Evolutionary conservation across 1,140 invertebrate species (phyloP), one percentile per base, ranked within the genome.

Genomic region (Eubasilissa regina): DNA sequence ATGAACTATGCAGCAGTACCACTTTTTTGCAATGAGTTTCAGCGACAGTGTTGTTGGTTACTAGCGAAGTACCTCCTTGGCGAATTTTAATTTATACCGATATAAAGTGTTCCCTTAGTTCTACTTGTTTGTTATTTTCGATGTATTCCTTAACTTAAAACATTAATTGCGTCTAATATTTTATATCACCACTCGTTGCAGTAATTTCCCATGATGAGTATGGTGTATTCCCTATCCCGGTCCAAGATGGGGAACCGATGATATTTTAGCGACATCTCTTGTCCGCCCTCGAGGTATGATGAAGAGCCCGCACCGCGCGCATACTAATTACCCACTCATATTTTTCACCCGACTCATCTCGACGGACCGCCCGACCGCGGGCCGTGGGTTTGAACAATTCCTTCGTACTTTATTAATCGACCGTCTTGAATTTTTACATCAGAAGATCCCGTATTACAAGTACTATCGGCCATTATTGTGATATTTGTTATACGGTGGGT

Each of bases 321-420:
- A 70, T 70, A 47, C 17, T 70, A 70, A 70, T 70, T 70, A 70
- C 66, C 47, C 44, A 48, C 66, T 48, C 45, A 70, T 70, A 13
- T 48, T 66, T 25, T 66, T 47, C n/a, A 35, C 48, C n/a, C 44
- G 43, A 48, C 44, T 70, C 66, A 48, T 48, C 13, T 51, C 19
- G 11, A 13, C 4, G 43, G 43, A 51, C 43, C 44, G 44, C 44
- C 44, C 44, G 48, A 19, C 66, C 53, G 15, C 15, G 53, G 53
- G 53, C 53, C 53, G 53, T 56, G 53, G n/a, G 51, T 53, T 17
- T 53, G 51, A n/a, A 53, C 53, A 56, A 56, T 56, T 62, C 25
- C 12, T 25, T 15, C 12, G 62, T 64, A 64, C 35, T 56, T 56
- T 56, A 56, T 56, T 56, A 56, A 56, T 64, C 62, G 35, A 44